phyloP scores from a whole-genome alignment of 1,140 invertebrate genomes.

The Conopomorpha cramerella region DNA sequence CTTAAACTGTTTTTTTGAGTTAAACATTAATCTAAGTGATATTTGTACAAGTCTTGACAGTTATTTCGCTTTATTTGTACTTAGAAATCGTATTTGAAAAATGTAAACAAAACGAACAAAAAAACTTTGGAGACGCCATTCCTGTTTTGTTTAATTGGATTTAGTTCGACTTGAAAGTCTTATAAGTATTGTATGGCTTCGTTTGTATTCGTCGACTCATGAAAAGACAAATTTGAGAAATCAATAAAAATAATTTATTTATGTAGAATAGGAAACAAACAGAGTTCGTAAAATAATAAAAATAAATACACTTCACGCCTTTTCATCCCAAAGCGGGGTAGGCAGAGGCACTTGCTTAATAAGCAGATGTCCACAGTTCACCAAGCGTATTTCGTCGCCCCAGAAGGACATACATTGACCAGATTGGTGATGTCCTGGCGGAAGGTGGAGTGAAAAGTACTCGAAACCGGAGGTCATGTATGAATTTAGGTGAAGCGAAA shows the following conservation, averaged over 20 bases:
- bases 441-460: too few relatives aligned
- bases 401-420: too few relatives aligned
- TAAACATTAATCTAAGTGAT: neutral
- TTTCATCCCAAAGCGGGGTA: too few relatives aligned
- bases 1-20: neutral
- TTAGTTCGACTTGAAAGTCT: too few relatives aligned
- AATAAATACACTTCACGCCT: neutral
- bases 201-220: neutral
- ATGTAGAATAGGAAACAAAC: neutral
- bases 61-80: neutral
- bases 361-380: too few relatives aligned
- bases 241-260: neutral
- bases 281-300: too few relatives aligned
- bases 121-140: constrained; percentile 29
- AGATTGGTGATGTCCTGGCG: too few relatives aligned
- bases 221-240: neutral
- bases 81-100: neutral
- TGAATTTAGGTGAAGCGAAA: neutral
- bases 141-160: neutral
- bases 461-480: too few relatives aligned
- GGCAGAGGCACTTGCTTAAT: too few relatives aligned
- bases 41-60: neutral
- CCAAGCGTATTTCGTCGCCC: too few relatives aligned
- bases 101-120: constrained; percentile 23
- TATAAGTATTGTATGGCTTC: too few relatives aligned